Conservation (phyloP, 2,797 vertebrate genomes). For the Nasua narica region DNA sequence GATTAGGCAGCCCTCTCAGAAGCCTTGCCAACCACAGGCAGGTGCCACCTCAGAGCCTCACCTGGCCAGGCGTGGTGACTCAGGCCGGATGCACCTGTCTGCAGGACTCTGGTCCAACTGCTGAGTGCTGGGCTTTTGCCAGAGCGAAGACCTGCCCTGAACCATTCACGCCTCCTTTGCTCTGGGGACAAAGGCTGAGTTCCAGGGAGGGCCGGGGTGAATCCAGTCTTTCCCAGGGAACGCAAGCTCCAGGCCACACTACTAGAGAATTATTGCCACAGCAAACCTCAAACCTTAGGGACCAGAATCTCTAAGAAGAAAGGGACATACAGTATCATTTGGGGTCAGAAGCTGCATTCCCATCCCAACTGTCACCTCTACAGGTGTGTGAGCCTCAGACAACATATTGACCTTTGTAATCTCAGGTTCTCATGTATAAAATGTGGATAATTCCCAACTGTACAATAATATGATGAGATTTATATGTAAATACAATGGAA, state of each 20-base stretch:
- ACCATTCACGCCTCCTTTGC: background rate
- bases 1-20: slow-evolving; percentile 69
- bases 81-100: slow-evolving; percentile 66
- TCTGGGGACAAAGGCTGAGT: background rate
- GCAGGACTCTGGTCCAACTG: slow-evolving; percentile 26
- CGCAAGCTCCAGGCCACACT: background rate
- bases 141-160: background rate
- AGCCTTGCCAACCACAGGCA: slow-evolving; percentile 70
- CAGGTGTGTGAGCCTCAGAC: background rate
- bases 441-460: background rate
- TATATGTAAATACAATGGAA: background rate
- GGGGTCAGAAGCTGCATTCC: background rate
- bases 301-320: background rate
- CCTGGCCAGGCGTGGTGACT: slow-evolving; percentile 56
- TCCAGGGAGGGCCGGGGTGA: background rate
- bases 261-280: background rate
- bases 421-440: background rate
- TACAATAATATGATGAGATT: background rate
- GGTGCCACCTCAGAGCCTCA: slow-evolving; percentile 61
- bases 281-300: background rate
- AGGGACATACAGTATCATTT: background rate
- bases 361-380: background rate
- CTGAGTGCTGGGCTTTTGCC: slow-evolving; percentile 11
- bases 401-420: background rate
- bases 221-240: background rate